Conservation (phyloP, 2,113 vertebrate genomes). For the Hirundichthys speculiger region DNA sequence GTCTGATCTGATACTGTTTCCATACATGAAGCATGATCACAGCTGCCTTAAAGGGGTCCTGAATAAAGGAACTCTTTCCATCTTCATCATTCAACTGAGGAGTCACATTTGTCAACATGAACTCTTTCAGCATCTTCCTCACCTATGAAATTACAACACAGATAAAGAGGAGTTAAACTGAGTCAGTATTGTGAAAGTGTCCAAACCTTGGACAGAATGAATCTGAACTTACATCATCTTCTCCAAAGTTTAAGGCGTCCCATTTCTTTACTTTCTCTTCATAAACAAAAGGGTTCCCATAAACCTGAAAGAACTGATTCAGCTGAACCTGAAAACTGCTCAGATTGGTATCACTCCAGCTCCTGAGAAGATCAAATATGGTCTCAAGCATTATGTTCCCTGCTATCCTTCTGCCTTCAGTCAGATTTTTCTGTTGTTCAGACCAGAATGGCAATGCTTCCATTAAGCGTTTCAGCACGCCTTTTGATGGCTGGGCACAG, state of each 20-base stretch:
- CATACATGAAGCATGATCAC: constrained; percentile 67
- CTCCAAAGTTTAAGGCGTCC: constrained; percentile 54
- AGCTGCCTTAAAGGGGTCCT: constrained; percentile 66
- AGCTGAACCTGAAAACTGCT: constrained; percentile 81
- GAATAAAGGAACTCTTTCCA: constrained; percentile 23
- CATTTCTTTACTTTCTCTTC: constrained; percentile 52
- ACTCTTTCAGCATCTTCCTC: constrained; percentile 63
- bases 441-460: constrained; percentile 10
- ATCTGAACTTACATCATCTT: constrained; percentile 76
- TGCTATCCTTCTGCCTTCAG: constrained; percentile 82
- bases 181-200: fast-evolving
- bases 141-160: constrained; percentile 57
- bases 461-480: fast-evolving
- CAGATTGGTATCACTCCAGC: constrained; percentile 81
- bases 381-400: constrained; percentile 82
- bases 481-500: constrained; percentile 61
- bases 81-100: constrained; percentile 59
- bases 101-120: constrained; percentile 61
- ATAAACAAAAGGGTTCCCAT: constrained; percentile 58
- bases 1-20: constrained; percentile 1
- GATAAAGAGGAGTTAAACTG: neutral
- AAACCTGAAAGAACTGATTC: constrained; percentile 78
- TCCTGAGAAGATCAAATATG: constrained; percentile 85
- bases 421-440: constrained; percentile 41
- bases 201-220: neutral